These are phyloP conservation scores for Oryzias dopingdopingensis DNA, from an alignment of 2,797 vertebrate species.

Conservation along the genomic window DNA sequence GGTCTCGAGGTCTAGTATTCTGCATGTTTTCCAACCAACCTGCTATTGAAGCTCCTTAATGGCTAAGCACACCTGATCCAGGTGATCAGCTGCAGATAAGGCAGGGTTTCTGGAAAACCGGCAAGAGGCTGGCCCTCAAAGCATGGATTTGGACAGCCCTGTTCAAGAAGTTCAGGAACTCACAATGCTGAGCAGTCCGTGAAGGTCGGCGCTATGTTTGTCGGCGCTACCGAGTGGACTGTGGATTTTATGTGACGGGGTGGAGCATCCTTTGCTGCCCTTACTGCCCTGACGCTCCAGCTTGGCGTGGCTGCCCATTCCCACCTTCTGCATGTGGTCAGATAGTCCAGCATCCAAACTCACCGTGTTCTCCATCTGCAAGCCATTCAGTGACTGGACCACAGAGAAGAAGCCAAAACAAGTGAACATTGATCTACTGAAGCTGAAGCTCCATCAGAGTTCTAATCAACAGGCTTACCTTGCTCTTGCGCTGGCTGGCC, in stretches of 20 bases:
- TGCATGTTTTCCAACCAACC: no score
- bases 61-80: no score
- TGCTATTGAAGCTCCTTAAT: no score
- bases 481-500: slow-evolving; percentile 89
- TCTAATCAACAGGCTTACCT: slow-evolving; percentile 56
- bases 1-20: no score
- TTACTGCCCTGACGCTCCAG: slow-evolving; percentile 86
- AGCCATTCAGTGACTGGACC: slow-evolving; percentile 86
- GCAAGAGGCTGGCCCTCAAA: not conserved
- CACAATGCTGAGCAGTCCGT: slow-evolving; percentile 73
- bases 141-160: slow-evolving; percentile 1
- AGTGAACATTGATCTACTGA: no score
- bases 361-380: slow-evolving; percentile 89
- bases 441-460: no score
- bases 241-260: slow-evolving; percentile 72
- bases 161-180: slow-evolving; percentile 3
- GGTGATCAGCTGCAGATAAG: no score
- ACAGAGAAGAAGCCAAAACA: not conserved
- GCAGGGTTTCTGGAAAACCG: no score
- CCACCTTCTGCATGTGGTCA: slow-evolving; percentile 76
- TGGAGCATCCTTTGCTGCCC: slow-evolving; percentile 73
- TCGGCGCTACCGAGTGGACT: slow-evolving; percentile 71
- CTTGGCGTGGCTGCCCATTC: slow-evolving; percentile 80
- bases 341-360: slow-evolving; percentile 58
- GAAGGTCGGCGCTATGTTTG: slow-evolving; percentile 75